phyloP scores from a whole-genome alignment of 2,113 vertebrate species.

The Seriola dumerili region DNA sequence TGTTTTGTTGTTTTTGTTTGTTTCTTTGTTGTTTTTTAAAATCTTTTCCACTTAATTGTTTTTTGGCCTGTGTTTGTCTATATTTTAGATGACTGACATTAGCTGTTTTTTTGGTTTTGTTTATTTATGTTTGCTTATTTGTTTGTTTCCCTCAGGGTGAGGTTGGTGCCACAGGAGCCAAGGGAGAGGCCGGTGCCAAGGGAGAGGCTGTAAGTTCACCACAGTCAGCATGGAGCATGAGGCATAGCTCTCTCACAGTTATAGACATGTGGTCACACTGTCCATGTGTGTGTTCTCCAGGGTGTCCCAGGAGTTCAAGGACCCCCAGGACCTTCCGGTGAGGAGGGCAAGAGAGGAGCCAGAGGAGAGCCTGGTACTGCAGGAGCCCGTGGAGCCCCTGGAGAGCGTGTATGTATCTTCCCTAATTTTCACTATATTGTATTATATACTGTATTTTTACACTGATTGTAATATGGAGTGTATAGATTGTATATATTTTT shows the following conservation, averaged over 20 bases:
- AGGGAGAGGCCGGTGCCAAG: slow-evolving; percentile 94
- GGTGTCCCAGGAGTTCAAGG: slow-evolving; percentile 91
- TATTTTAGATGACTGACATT: background rate
- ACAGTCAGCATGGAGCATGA: background rate
- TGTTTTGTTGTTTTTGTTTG: background rate
- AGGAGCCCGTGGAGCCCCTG: slow-evolving; percentile 90
- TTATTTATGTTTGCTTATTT: slow-evolving; percentile 27
- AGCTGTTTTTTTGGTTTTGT: background rate
- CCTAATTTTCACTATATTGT: background rate
- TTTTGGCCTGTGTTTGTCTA: background rate
- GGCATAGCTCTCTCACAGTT: background rate
- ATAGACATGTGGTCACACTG: background rate
- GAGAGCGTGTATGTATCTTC: slow-evolving; percentile 90
- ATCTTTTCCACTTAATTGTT: background rate
- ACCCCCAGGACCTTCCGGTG: slow-evolving; percentile 91
- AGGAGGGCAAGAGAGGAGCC: slow-evolving; percentile 97
- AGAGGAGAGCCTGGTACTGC: slow-evolving; percentile 93
- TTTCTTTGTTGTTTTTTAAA: background rate
- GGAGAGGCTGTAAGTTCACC: slow-evolving; percentile 92
- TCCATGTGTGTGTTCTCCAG: slow-evolving; percentile 72
- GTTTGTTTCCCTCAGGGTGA: slow-evolving; percentile 87
- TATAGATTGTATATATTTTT: too few species aligned
- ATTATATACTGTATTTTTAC: background rate
- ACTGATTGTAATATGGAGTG: background rate
- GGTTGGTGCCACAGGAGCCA: slow-evolving; percentile 91